Evolutionary conservation across 2,797 vertebrate genomes (phyloP), one percentile per base, ranked within the genome.

Genomic region (Gorsachius magnificus): DNA sequence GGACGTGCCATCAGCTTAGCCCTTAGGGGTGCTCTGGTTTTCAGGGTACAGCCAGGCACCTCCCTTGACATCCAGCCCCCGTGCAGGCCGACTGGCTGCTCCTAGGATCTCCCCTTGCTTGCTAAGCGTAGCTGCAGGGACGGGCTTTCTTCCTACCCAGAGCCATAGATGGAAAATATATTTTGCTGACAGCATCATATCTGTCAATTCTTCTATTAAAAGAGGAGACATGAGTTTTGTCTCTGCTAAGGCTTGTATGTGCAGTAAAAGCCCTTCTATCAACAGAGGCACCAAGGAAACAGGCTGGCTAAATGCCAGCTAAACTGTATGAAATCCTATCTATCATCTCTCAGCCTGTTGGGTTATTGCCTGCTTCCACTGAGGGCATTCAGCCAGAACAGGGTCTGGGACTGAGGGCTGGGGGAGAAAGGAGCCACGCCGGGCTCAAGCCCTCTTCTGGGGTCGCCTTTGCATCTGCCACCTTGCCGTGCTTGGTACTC

Each of bases 261-360:
- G 78, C 56, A 94, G 83, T 15, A 31, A 88, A 95, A 96, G 76
- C 94, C 70, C 82, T 94, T 87, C 57, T 92, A 61, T 82, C 91
- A 96, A 95, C 90, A 95, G 29, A 82, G 78, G 70, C 93, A 91
- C 77, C 87, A 77, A 85, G 85, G 93, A 93, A 87, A 96, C 10
- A 0, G 92, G 70, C 60, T 89, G 91, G 94, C 75, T 68, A 2
- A 79, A 90, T 48, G 12, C n/a, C 92, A 89, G 0, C 56, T 51
- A 31, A 63, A 45, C 43, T 35, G 5, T 46, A 56, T 53, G 54
- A 75, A 89, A 76, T 89, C 66, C 48, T 78, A 56, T 70, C 91
- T 36, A n/a, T n/a, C 77, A 38, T 22, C 85, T 66, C 33, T 0
- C 76, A 87, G 90, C 36, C 50, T 29, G 63, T 0, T 87, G 83